A percentile compares a stretch with the other conserved stretches of the same genome.
Conservation (phyloP, 2,888 invertebrate species). For the Myathropa florea region DNA sequence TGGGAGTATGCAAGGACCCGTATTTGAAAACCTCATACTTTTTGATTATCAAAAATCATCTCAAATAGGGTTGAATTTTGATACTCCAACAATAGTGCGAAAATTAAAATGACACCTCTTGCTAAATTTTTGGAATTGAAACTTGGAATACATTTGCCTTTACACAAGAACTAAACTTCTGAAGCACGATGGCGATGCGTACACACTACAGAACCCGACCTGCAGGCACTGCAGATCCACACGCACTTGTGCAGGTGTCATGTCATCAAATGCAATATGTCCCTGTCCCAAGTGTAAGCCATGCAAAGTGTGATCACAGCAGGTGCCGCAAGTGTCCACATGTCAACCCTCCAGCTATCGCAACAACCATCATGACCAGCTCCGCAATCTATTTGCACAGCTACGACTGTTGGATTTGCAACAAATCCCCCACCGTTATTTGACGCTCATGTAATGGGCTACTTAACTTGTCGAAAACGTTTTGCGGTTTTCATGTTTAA, state of each 20-base stretch:
- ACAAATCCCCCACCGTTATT: not conserved
- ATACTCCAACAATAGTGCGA: no score
- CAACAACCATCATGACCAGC: no score
- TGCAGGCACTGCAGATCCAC: not conserved
- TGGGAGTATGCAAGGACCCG: no score
- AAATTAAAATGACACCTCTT: no score
- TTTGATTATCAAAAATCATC: no score
- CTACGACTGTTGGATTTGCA: not conserved
- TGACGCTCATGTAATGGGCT: not conserved
- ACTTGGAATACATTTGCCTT: no score
- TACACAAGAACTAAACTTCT: no score
- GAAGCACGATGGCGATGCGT: no score
- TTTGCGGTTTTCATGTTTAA: slow-evolving; percentile 8
- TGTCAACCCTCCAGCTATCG: not conserved
- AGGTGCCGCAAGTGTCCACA: not conserved
- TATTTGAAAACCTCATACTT: no score
- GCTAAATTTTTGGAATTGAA: no score
- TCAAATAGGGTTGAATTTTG: no score
- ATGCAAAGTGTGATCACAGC: not conserved
- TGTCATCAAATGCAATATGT: not conserved
- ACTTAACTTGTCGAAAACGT: slow-evolving; percentile 8
- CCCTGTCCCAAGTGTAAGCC: not conserved
- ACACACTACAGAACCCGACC: no score
- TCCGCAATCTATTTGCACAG: not conserved
- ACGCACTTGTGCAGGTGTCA: not conserved